Evolutionary conservation across 2,797 vertebrate species (phyloP).

Genomic region (Saxicola maurus): DNA sequence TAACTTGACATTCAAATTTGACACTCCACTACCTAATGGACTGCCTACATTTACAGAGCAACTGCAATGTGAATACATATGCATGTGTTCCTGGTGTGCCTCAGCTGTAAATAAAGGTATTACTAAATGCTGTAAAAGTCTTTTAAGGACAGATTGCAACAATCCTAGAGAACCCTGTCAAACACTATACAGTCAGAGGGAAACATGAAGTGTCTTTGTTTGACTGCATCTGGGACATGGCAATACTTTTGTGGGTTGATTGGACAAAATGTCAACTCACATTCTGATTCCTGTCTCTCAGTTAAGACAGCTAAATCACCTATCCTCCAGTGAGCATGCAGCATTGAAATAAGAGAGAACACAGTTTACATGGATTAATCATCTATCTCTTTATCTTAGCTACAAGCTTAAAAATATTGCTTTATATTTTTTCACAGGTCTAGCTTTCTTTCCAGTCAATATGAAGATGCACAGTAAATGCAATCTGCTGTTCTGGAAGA

Average conservation of each 20-base stretch:
- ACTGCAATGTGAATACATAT: neutral
- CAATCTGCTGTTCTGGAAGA: constrained; percentile 34
- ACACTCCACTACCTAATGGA: neutral
- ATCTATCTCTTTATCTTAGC: neutral
- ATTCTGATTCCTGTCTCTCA: neutral
- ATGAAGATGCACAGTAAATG: constrained; percentile 19
- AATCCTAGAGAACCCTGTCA: neutral
- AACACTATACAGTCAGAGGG: neutral
- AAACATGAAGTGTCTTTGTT: neutral
- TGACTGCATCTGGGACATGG: neutral
- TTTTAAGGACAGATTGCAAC: neutral
- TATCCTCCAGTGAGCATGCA: neutral
- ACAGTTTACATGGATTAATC: neutral
- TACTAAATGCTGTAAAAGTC: neutral
- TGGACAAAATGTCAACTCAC: neutral
- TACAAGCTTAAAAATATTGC: neutral
- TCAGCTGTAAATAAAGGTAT: neutral
- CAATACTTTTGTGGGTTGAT: neutral
- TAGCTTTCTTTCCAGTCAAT: neutral
- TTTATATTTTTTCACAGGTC: neutral
- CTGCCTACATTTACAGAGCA: constrained; percentile 1
- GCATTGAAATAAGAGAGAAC: neutral
- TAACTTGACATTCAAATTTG: constrained; percentile 8
- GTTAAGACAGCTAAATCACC: neutral
- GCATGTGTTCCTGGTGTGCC: neutral